Evolutionary conservation across 2,888 invertebrate genomes (phyloP), one percentile per base, ranked within the genome.

Genomic region (Ephialtes manifestator): DNA sequence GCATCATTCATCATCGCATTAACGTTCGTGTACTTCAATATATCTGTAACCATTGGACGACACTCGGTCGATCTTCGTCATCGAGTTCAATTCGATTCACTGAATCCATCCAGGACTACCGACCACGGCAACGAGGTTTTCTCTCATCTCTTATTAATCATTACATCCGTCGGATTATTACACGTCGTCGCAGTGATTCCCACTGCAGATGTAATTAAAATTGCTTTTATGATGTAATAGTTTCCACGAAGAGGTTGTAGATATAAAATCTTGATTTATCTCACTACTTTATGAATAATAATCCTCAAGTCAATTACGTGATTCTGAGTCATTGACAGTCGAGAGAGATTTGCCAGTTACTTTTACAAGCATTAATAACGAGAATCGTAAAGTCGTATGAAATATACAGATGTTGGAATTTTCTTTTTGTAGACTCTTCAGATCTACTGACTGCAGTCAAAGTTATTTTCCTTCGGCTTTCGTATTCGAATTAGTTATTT

Each of bases 221-320:
- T 24, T 46, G 46, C n/a, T 18, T 24, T 51, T 60, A n/a, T 28
- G 24, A 68, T n/a, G 68, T 51, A 43, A 65, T 48, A 18, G 35
- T 80, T 53, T 68, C 43, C 20, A 55, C 24, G 8, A 55, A 39
- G n/a, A 18, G 28, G 18, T 51, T 11, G n/a, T 18, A 15, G 55
- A 58, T 35, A 43, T 55, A 43, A 53, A 71, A 58, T 43, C 53
- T 46, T 65, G 15, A 10, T 15, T 18, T 65, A 35, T 53, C 68
- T 75, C 13, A 24, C 58, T 46, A 28, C 39, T 39, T 5, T 18
- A 46, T 51, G 35, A 20, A 58, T 46, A 60, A 74, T 58, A 10
- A 82, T 77, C 72, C 77, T 82, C 67, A 53, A 82, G 28, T 82
- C 67, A 82, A 83, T 83, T 83, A 83, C 55, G 35, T 46, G 15